Base-by-base conservation (phyloP, 2,113 vertebrate genomes). In the Chaenogobius annularis region DNA sequence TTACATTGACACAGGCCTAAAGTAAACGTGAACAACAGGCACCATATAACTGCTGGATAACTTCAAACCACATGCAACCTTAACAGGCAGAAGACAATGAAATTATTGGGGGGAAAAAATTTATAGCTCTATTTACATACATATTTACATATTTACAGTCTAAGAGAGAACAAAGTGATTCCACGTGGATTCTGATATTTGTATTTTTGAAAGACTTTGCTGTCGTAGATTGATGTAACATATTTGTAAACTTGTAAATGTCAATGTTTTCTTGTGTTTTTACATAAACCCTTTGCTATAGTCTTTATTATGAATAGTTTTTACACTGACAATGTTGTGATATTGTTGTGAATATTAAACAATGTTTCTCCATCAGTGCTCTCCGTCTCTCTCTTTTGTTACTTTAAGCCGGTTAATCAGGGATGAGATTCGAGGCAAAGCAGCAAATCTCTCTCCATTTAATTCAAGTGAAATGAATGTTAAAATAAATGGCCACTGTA, bases 341-440 rank as follows among this genome's bases (percentile, higher is more conserved):
- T 81, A 67, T 5, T 66, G 63, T 61, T 13, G 37, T 80, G 70
- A 48, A 77, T 72, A 88, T 78, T 85, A 89, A 91, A 63, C 87
- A 69, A 15, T 19, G 10, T 11, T 69, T 80, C 67, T 65, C 79
- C 66, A 66, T 73, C 58, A 46, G 10, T 47, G 9, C 22, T 70
- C 62, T 66, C 54, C 22, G 17, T 69, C 48, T 68, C 55, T 61
- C 19, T 79, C 26, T 79, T 40, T 2, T 43, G 31, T 1, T 40
- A 20, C 19, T 20, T 59, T 35, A 7, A 0, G 22, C 26, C n/a
- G 75, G 14, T 83, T 88, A 86, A 89, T 84, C 80, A 79, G 13
- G 11, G 82, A 78, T 82, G 15, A 83, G 76, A 71, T 56, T 23
- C 44, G 67, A 48, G 20, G 40, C 8, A 65, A 85, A 35, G 58